A percentile compares a stretch with the other conserved stretches of the same genome.
Conservation (phyloP, 2,888 invertebrate genomes). For the Cotesia congregata region DNA sequence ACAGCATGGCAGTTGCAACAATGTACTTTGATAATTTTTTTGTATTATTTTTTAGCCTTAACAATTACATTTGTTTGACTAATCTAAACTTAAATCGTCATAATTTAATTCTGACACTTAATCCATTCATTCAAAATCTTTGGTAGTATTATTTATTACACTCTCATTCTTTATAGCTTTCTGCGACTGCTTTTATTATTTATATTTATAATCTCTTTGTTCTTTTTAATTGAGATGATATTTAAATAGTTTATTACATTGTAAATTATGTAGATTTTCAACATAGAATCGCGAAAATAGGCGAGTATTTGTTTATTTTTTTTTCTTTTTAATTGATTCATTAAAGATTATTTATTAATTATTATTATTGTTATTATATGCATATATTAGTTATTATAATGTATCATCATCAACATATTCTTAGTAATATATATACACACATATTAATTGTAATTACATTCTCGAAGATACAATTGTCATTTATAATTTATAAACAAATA, state of each 20-base stretch:
- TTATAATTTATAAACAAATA: conserved; percentile 36
- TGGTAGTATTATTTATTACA: conserved; percentile 16
- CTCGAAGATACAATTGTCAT: conserved; percentile 14
- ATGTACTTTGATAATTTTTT: conserved; percentile 64
- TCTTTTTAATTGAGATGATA: neutral
- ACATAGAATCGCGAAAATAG: conserved; percentile 45
- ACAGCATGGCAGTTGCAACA: conserved; percentile 70
- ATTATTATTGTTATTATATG: conserved; percentile 41
- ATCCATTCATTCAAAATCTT: neutral
- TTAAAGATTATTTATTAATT: conserved; percentile 21
- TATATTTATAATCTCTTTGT: neutral
- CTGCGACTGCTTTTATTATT: conserved; percentile 40
- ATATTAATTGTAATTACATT: neutral
- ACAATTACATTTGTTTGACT: conserved; percentile 21
- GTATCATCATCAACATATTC: conserved; percentile 22
- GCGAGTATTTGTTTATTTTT: conserved; percentile 48
- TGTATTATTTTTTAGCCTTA: conserved; percentile 39
- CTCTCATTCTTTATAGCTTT: conserved; percentile 25
- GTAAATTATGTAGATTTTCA: neutral
- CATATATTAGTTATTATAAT: conserved; percentile 31
- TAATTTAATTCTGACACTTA: neutral
- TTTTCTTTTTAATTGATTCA: conserved; percentile 44
- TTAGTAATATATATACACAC: conserved; percentile 32
- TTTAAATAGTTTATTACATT: conserved; percentile 9
- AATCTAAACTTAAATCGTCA: conserved; percentile 25